Base-by-base conservation (phyloP, 1,140 invertebrate genomes). In the Proctacanthus coquilletti region DNA sequence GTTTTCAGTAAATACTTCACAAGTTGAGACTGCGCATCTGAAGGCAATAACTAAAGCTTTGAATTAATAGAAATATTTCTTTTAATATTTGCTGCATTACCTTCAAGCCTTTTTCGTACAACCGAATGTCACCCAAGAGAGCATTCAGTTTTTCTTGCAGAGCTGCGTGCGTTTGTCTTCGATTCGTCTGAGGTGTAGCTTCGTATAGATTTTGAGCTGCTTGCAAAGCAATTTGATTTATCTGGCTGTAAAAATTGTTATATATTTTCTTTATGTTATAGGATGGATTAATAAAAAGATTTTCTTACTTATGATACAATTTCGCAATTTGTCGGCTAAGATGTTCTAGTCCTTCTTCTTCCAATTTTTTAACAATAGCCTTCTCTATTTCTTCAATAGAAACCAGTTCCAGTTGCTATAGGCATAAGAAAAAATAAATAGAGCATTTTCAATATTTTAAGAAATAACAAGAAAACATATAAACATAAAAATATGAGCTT, bases 81-180 rank as follows among this genome's bases (percentile, higher is more conserved):
- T 9, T 27, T 9, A 27, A n/a, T n/a, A 27, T 27, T 9, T n/a
- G n/a, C 8, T 27, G 23, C 8, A n/a, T 18, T 31, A 66, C 57
- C 56, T 85, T 88, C 1, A 89, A 63, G 4, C 83, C 85, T 61
- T 88, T 92, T 39, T 91, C 81, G 64, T 85, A 93, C 14, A 91
- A 61, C 43, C 75, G 71, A 20, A 88, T 74, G 52, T 89, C 85
- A 33, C 71, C 70, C 13, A 78, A 64, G 9, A 88, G 55, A 14
- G 73, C 66, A 53, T 84, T 83, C 1, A 93, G 60, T 52, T 80
- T 81, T 40, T 93, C 83, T 62, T 88, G 81, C 18, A 86, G 56
- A 30, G 84, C 77, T 15, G 72, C 72, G 50, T 84, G 80, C 1
- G 75, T 80, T 58, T 86, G 82, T 30, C 80, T 66, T 45, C 78